Evolutionary conservation across 1,140 invertebrate genomes (phyloP).

Genomic region (Drosophila auraria): DNA sequence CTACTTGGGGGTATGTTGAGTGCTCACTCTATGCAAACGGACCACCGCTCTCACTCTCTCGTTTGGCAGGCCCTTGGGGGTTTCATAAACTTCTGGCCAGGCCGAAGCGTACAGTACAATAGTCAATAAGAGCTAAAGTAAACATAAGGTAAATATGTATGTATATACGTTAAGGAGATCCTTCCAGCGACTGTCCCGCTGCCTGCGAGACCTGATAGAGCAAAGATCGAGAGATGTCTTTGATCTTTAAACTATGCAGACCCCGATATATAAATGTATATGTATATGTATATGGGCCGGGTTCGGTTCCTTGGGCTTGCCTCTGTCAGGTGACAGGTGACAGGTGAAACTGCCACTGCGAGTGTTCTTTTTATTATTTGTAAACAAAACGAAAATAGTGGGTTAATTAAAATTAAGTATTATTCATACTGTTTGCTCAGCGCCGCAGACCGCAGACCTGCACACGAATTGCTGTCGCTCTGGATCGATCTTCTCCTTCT

Average conservation of each 20-base stretch:
- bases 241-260: constrained; percentile 45
- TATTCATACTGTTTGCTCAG: constrained; percentile 83
- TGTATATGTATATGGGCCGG: constrained; percentile 5
- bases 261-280: not conserved
- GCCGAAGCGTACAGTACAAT: constrained; percentile 60
- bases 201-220: constrained; percentile 16
- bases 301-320: constrained; percentile 47
- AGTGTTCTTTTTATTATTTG: constrained; percentile 47
- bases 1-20: not conserved
- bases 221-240: constrained; percentile 13
- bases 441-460: constrained; percentile 67
- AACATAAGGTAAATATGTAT: constrained; percentile 30
- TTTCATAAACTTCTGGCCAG: constrained; percentile 43
- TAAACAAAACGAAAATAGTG: constrained; percentile 75
- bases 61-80: not conserved
- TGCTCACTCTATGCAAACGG: constrained; percentile 1
- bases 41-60: constrained; percentile 19
- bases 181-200: constrained; percentile 30
- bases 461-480: constrained; percentile 57
- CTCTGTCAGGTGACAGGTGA: constrained; percentile 57
- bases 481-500: constrained; percentile 36
- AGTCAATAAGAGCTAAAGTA: constrained; percentile 56
- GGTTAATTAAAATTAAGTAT: constrained; percentile 82
- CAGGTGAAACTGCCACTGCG: constrained; percentile 36
- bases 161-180: constrained; percentile 22